Evolutionary conservation across 30 jellyfish, hydroid and myxozoan species (phyloP).

Genomic region (Sanderia malayensis): DNA sequence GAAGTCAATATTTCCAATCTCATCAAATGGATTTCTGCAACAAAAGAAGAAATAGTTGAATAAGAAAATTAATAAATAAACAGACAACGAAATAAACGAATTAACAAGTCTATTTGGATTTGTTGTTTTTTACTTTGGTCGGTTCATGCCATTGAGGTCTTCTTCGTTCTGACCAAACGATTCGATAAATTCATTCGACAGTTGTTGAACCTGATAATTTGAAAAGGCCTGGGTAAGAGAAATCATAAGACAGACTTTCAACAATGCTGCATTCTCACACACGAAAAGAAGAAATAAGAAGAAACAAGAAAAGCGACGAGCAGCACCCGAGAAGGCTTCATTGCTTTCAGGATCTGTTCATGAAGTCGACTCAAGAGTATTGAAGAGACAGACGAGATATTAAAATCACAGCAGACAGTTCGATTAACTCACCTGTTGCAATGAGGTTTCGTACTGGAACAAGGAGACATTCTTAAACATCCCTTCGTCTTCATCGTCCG

Average conservation of each 20-base stretch:
- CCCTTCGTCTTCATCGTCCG: slow-evolving; percentile 86
- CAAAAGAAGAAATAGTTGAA: no score
- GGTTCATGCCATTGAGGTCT: slow-evolving; percentile 27
- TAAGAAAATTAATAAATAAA: slow-evolving; percentile 4
- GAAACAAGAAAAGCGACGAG: no score
- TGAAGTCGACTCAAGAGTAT: no score
- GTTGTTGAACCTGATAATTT: slow-evolving; percentile 94
- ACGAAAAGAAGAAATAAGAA: no score
- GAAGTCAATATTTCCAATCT: slow-evolving; percentile 81
- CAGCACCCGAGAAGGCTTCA: no score
- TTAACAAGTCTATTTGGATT: no score
- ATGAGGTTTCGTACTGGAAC: slow-evolving; percentile 64
- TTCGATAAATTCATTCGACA: slow-evolving; percentile 93
- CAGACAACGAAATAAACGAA: slow-evolving; percentile 5
- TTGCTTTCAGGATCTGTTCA: no score
- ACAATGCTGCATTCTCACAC: no score
- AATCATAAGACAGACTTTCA: slow-evolving; percentile 30
- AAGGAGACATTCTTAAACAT: slow-evolving; percentile 41
- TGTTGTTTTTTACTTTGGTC: slow-evolving; percentile 23
- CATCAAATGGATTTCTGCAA: slow-evolving; percentile 87
- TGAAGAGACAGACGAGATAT: no score
- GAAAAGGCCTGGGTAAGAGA: slow-evolving; percentile 79
- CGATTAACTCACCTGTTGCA: slow-evolving; percentile 94
- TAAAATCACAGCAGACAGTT: no score
- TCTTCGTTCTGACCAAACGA: slow-evolving; percentile 80